Base-by-base conservation (phyloP, 2,113 vertebrate genomes). In the Zingel zingel region DNA sequence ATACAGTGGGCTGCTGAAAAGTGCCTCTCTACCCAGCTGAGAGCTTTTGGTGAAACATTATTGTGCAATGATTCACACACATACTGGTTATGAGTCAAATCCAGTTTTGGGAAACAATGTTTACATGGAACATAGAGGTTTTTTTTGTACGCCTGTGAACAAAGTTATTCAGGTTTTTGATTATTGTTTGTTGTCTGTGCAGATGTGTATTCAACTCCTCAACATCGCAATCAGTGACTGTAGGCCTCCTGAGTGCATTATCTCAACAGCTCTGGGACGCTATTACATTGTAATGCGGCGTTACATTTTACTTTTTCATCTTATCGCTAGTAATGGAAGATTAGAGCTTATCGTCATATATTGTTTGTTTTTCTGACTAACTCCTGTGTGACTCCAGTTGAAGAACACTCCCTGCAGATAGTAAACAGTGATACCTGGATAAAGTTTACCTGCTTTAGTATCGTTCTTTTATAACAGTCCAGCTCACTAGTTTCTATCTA, bases 311-410 rank as follows among this genome's bases (percentile, higher is more conserved):
- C 77, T 81, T 80, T 61, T 66, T 33, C 47, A 59, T 75, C 61
- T 72, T 79, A 85, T 85, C 56, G 7, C 62, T 5, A 53, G 70
- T 36, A 59, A 76, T n/a, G 27, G 67, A 73, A 77, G 54, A 82
- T 79, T 64, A 54, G 66, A 79, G 77, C 73, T 86, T 81, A 71
- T 75, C 70, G 9, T 67, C 74, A 59, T 64, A 64, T 64, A 58
- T 53, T 71, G 64, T 86, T 78, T 79, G 47, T 68, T 81, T 81
- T 68, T 43, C 61, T 45, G 74, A 71, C 74, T n/a, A 62, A 65
- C 59, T 64, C 64, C 53, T 27, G n/a, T 63, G 47, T 8, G 77
- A 74, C 23, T 67, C 43, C 6, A 33, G 59, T 53, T 79, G 16
- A 78, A 25, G 12, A 79, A 77, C 23, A 57, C 53, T 36, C 23